Base-by-base conservation (phyloP, 2,797 vertebrate species). In the Molossus molossus region DNA sequence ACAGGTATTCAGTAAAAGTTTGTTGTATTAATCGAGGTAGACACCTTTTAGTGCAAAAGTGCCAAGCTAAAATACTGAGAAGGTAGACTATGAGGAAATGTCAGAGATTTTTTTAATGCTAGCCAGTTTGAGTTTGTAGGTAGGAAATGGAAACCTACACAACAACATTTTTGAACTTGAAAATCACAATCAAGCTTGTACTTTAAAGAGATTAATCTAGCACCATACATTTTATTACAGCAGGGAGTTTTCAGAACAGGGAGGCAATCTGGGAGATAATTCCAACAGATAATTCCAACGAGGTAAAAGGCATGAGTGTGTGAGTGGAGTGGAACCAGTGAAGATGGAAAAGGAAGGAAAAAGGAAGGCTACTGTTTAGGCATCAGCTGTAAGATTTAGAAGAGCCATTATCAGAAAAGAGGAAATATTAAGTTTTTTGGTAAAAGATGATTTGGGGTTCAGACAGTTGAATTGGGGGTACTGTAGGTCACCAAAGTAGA, bases 221-320 rank as follows among this genome's bases (percentile, higher is more conserved):
- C 40, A 72, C 76, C 55, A 50, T 58, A 86, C 48, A 84, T 80
- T 96, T 94, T 72, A 84, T 89, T 83, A 80, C 13, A 94, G 58
- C 86, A 89, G 55, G 23, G 89, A 94, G 75, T 91, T 90, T 95
- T 94, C 45, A 65, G 62, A 92, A 79, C n/a, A 93, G 25, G 12
- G 64, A 94, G 77, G 33, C 80, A 88, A 55, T 82, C 58, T 88
- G 45, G 67, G 62, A 50, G 73, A 79, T 60, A 73, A 96, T 92
- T 92, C 81, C 87, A 94, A 40, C 15, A 93, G 90, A 73, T 79
- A 93, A 96, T 95, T 94, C 60, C 73, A 93, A 75, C 72, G 91
- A 88, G 40, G 76, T 92, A 89, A 89, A 65, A 94, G 60, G n/a
- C 81, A 91, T 95, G 55, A 97, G 82, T 53, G 64, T 73, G 27